Evolutionary conservation across 2,797 vertebrate genomes (phyloP).

Genomic region (Phrynocephalus forsythii): DNA sequence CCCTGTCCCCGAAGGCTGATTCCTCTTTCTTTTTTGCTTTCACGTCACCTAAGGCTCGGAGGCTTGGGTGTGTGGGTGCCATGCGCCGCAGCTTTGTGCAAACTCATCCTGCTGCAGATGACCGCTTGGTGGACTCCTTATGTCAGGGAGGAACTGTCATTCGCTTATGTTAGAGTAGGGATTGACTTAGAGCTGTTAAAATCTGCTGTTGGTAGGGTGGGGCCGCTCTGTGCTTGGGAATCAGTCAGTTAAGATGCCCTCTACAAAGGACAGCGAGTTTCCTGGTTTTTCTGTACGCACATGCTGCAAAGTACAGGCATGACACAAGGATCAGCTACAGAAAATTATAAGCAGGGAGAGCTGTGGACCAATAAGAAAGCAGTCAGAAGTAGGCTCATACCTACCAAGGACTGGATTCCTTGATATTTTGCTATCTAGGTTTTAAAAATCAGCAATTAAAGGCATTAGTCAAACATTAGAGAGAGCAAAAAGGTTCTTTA

Average conservation of each 20-base stretch:
- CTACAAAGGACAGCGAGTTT: too few species aligned
- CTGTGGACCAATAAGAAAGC: not conserved
- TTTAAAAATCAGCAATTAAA: not conserved
- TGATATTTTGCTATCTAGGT: too few species aligned
- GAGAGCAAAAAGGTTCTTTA: not conserved
- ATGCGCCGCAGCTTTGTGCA: constrained; percentile 13
- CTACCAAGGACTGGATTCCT: not conserved
- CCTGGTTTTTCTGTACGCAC: not conserved
- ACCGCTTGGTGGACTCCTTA: not conserved
- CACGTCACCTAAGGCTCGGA: not conserved
- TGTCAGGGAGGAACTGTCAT: not conserved
- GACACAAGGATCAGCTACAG: not conserved
- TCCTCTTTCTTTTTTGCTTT: constrained; percentile 25
- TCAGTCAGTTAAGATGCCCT: too few species aligned
- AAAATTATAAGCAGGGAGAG: not conserved
- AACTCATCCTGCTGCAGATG: constrained; percentile 2
- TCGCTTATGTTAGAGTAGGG: not conserved
- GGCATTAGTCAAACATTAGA: not conserved
- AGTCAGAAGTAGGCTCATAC: too few species aligned
- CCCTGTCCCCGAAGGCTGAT: not conserved
- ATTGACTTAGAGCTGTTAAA: not conserved
- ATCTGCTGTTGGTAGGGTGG: not conserved
- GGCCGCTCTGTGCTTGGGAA: not conserved
- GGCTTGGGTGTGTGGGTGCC: not conserved
- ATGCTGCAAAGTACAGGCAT: not conserved